These are phyloP conservation scores for Melinopterus prodromus DNA, from an alignment of 2,888 invertebrate genomes.

Conservation along the genomic window DNA sequence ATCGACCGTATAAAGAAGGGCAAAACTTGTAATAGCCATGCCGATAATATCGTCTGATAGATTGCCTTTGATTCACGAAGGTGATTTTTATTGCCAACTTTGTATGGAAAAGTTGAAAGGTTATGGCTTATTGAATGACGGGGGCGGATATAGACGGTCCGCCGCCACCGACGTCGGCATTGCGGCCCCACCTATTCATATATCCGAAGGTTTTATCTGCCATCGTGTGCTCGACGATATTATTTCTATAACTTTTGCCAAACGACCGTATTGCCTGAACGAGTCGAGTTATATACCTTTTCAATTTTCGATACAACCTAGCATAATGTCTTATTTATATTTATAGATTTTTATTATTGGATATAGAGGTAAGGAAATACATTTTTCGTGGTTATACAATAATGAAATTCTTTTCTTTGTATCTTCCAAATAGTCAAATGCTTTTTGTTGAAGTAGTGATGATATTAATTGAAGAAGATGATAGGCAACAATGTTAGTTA, in stretches of 20 bases:
- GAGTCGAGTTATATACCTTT: slow-evolving; percentile 14
- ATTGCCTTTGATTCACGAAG: slow-evolving; percentile 58
- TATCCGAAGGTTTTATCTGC: slow-evolving; percentile 27
- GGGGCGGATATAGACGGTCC: neutral
- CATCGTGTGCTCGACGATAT: neutral
- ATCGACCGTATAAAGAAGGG: slow-evolving; percentile 33
- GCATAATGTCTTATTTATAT: neutral
- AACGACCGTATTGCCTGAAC: neutral
- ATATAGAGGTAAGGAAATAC: too few relatives aligned
- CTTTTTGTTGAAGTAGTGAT: too few relatives aligned
- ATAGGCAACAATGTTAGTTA: too few relatives aligned
- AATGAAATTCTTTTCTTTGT: too few relatives aligned
- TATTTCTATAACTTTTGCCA: slow-evolving; percentile 10
- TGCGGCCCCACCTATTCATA: slow-evolving; percentile 28
- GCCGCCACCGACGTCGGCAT: neutral
- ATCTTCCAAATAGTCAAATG: too few relatives aligned
- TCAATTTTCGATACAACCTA: neutral
- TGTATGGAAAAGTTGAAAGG: slow-evolving; percentile 34
- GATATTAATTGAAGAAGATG: too few relatives aligned
- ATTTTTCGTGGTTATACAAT: too few relatives aligned
- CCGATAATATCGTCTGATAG: slow-evolving; percentile 60
- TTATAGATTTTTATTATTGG: too few relatives aligned
- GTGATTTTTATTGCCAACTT: slow-evolving; percentile 58
- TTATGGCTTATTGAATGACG: slow-evolving; percentile 31
- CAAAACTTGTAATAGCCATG: slow-evolving; percentile 53